Evolutionary conservation across 1,140 invertebrate species (phyloP).

Genomic region (Centruroides vittatus): DNA sequence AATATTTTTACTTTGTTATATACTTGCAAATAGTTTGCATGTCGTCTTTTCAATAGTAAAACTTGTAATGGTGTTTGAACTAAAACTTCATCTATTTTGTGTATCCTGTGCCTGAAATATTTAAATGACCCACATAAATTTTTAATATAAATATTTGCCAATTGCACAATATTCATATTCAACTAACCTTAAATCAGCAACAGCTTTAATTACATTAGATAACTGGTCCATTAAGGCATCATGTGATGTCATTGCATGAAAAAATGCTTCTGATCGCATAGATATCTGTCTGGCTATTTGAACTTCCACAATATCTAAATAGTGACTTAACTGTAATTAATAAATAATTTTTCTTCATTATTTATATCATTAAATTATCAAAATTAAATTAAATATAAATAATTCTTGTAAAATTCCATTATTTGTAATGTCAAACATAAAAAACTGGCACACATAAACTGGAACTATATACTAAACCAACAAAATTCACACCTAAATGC

Average conservation of each 20-base stretch:
- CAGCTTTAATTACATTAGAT: conserved; percentile 59
- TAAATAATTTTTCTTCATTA: not conserved
- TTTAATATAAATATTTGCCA: no score
- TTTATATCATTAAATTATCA: no score
- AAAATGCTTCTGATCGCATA: conserved; percentile 90
- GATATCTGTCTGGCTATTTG: conserved; percentile 90
- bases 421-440: no score
- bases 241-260: conserved; percentile 92
- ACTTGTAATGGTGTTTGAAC: conserved; percentile 66
- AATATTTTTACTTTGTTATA: conserved; percentile 35
- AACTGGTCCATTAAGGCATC: conserved; percentile 83
- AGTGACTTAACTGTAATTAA: conserved; percentile 58
- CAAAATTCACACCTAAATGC: no score
- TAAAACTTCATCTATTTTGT: conserved; percentile 56
- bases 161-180: conserved; percentile 23
- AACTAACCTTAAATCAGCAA: conserved; percentile 52
- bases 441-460: no score
- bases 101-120: conserved; percentile 33
- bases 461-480: no score
- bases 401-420: no score
- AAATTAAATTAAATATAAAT: no score
- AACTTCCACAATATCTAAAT: conserved; percentile 88
- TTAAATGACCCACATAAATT: not conserved
- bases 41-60: conserved; percentile 37
- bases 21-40: conserved; percentile 34